These are phyloP conservation scores for Oasisia sp. DNA, from an alignment of 2,888 invertebrate genomes.

Conservation along the genomic window DNA sequence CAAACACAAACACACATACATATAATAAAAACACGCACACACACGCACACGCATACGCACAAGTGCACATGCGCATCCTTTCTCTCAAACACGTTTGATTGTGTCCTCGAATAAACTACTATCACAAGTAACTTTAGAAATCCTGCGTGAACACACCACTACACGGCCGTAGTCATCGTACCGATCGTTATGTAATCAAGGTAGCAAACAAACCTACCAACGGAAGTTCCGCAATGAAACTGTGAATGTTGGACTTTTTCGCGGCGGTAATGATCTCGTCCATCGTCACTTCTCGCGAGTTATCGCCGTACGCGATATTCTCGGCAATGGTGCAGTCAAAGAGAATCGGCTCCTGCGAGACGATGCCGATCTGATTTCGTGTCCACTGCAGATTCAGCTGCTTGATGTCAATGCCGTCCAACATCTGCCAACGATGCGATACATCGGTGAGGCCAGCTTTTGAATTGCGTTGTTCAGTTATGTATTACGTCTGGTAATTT, in stretches of 20 bases:
- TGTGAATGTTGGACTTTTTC: conserved; percentile 59
- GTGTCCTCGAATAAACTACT: too few relatives aligned
- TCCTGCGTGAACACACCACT: neutral
- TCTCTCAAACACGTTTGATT: too few relatives aligned
- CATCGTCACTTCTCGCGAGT: conserved; percentile 67
- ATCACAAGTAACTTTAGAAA: neutral
- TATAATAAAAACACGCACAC: neutral
- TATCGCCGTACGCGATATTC: conserved; percentile 92
- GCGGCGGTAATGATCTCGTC: conserved; percentile 55
- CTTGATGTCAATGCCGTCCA: conserved; percentile 67
- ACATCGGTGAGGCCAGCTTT: neutral
- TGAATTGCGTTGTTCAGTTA: neutral
- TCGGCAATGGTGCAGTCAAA: conserved; percentile 88
- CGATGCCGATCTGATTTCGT: conserved; percentile 84
- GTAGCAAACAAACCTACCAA: conserved; percentile 48
- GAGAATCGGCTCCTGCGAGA: conserved; percentile 90
- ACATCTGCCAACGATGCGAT: conserved; percentile 36
- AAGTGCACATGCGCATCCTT: too few relatives aligned
- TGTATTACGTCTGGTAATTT: neutral
- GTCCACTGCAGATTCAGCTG: conserved; percentile 73
- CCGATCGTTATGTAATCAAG: too few relatives aligned
- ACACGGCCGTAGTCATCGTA: neutral
- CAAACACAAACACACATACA: neutral
- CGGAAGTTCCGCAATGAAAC: conserved; percentile 74
- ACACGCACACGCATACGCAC: too few relatives aligned